Evolutionary conservation across 2,113 vertebrate species (phyloP), one percentile per base, ranked within the genome.

Genomic region (Conger conger): DNA sequence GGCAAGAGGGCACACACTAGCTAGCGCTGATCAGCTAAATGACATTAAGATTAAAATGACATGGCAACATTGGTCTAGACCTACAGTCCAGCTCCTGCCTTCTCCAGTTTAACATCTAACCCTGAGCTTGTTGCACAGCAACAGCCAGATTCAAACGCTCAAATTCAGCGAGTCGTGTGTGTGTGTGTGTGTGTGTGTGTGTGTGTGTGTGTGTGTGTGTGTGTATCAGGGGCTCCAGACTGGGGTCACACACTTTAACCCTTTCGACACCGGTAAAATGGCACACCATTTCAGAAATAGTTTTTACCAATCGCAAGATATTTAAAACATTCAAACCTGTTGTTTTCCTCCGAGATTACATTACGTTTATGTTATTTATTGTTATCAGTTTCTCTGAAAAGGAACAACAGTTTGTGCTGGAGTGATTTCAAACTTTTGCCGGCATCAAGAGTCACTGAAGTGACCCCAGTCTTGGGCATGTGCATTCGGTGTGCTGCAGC

Each of bases 11-110:
- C n/a, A n/a, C n/a, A n/a, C n/a, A n/a, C n/a, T n/a, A n/a, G 57
- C 76, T 84, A 80, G 60, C 86, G 87, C 15, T 85, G 16, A 53
- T 23, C 84, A 33, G 78, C 88, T 80, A 63, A 80, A 88, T 87
- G 85, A 83, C 54, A n/a, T n/a, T 57, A 37, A 76, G 33, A 89
- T 76, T 9, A 11, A n/a, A 73, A 73, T 33, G 33, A 7, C 4
- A 73, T 73, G 68, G 68, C 68, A 73, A 9, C 27, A 13, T 33
- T 33, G 27, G n/a, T 30, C n/a, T 73, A 73, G 27, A 73, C n/a
- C 68, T 63, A 27, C 18, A 27, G 57, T 15, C 45, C 11, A 50
- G 20, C 57, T 33, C 7, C 8, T 33, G 15, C 68, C 68, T 73
- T 6, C 68, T 73, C 6, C 6, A 11, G 1, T 73, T 33, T 33